Base-by-base conservation (phyloP, 2,888 invertebrate species). In the Pharmacophagus antenor region DNA sequence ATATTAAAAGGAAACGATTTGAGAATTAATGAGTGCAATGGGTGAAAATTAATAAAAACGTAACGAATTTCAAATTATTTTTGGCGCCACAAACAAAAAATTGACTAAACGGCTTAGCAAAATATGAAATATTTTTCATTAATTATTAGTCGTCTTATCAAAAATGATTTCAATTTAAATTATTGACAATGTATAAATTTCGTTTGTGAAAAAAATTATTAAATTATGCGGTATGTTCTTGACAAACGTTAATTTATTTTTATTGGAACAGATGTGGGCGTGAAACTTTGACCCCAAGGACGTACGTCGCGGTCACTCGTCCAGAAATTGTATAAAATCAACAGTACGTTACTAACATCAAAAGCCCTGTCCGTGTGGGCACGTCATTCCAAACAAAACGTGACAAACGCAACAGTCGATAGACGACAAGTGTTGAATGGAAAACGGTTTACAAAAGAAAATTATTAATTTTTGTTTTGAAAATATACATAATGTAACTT, bases 281-380 rank as follows among this genome's bases (percentile, higher is more conserved):
- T 81, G 72, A 72, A 73, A 48, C n/a, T 52, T 31, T 58, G 56
- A 56, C 53, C 56, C 54, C 48, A 62, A 69, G 69, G 65, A 68
- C 62, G 69, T 57, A 63, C 60, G 63, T 62, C 63, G 71, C 72
- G 84, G 83, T 83, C 84, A 83, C 71, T 79, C 78, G 79, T 70
- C 75, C 77, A 78, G 77, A 83, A 81, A 84, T 84, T 84, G 84
- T 86, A n/a, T 85, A 80, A 86, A 88, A 88, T 88, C 84, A 74
- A 77, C 76, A 77, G 65, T 68, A 67, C 78, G 79, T 82, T 84
- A 87, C 85, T 83, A 82, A 80, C 74, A 71, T 84, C 82, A 88
- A 85, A 84, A 70, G 80, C 73, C 76, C 73, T 72, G 85, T 83
- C 85, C 80, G 67, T 74, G 72, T 73, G 85, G 82, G 76, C 76